Evolutionary conservation across 2,888 invertebrate species (phyloP).

Genomic region (Artemia sp.): DNA sequence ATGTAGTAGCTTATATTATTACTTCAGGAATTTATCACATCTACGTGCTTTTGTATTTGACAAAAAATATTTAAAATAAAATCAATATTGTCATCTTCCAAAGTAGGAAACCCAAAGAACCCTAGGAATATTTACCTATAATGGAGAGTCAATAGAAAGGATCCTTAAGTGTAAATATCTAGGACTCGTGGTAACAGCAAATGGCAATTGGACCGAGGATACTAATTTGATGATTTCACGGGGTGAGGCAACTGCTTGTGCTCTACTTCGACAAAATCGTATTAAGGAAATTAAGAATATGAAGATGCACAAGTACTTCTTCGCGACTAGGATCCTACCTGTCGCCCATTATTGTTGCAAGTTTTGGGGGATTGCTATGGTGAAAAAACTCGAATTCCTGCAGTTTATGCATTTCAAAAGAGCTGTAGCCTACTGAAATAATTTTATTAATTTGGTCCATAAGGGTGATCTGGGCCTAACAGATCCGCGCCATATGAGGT

Average conservation of each 20-base stretch:
- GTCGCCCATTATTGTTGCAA: conserved; percentile 3
- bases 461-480: no score
- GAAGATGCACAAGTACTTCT: conserved; percentile 11
- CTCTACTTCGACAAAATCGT: conserved; percentile 4
- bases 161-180: conserved; percentile 1
- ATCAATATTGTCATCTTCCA: neutral
- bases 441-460: no score
- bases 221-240: neutral
- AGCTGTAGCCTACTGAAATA: no score
- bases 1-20: no score
- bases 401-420: no score
- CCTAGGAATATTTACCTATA: neutral
- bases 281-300: conserved; percentile 1
- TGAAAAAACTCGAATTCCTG: neutral
- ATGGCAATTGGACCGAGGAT: conserved; percentile 3
- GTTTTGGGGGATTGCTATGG: neutral
- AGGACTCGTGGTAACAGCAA: conserved; percentile 3
- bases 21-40: no score
- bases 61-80: no score
- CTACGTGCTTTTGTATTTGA: no score
- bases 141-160: neutral
- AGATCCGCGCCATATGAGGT: no score
- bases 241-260: neutral
- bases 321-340: neutral
- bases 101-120: no score